These are phyloP conservation scores for Blennius ocellaris DNA, from an alignment of 2,113 vertebrate species.

Conservation along the genomic window DNA sequence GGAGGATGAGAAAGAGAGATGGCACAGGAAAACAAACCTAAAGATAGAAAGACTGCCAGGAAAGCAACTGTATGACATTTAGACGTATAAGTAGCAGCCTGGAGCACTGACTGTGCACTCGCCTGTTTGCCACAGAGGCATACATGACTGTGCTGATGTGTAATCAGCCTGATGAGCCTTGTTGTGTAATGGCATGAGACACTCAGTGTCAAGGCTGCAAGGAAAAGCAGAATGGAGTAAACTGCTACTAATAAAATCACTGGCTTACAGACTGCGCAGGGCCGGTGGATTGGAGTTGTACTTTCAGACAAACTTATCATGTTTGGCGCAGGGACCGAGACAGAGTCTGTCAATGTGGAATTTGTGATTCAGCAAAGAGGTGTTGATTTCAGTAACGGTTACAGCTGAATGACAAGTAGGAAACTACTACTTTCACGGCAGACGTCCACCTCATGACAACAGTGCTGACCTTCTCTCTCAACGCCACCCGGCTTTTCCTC, in stretches of 20 bases:
- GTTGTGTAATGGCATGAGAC: constrained; percentile 47
- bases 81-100: constrained; percentile 47
- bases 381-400: constrained; percentile 7
- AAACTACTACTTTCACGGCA: not conserved
- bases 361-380: constrained; percentile 13
- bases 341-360: not conserved
- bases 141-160: constrained; percentile 54
- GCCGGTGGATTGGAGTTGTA: constrained; percentile 21
- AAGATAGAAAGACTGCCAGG: constrained; percentile 48
- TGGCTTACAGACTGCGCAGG: constrained; percentile 6
- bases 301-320: constrained; percentile 7
- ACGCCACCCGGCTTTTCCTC: not conserved
- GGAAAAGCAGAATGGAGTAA: constrained; percentile 5
- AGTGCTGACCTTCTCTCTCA: constrained; percentile 20
- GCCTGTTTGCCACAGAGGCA: constrained; percentile 39
- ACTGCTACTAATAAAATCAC: constrained; percentile 11
- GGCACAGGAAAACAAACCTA: constrained; percentile 41
- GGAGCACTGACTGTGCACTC: constrained; percentile 29
- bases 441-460: constrained; percentile 6
- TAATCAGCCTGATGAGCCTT: constrained; percentile 68
- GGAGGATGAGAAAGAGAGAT: constrained; percentile 9
- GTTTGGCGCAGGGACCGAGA: not conserved
- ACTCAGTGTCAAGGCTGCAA: constrained; percentile 30
- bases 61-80: constrained; percentile 44
- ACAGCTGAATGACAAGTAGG: not conserved